Evolutionary conservation across 2,888 invertebrate genomes (phyloP).

Genomic region (Sympetrum striolatum): DNA sequence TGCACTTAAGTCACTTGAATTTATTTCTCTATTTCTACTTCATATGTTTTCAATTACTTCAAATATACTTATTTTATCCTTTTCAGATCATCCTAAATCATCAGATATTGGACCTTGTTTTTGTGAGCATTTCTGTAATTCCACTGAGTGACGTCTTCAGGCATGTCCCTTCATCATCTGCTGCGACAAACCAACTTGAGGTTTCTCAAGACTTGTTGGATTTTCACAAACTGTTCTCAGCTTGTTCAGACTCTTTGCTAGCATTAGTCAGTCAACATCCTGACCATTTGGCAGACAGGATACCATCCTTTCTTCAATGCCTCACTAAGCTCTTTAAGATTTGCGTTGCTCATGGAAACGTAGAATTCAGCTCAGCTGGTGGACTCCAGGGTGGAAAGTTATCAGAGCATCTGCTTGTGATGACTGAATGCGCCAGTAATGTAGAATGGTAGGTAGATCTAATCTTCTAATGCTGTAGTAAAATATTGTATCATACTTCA

Average conservation of each 20-base stretch:
- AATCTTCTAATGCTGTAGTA: no score
- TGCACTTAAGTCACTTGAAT: no score
- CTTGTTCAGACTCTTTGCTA: not conserved
- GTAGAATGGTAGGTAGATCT: not conserved
- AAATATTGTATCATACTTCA: no score
- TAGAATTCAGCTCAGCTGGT: not conserved
- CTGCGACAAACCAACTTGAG: no score
- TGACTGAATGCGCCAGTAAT: constrained; percentile 2
- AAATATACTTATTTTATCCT: not conserved
- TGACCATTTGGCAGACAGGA: not conserved
- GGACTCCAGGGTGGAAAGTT: constrained; percentile 13
- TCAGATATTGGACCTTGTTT: not conserved
- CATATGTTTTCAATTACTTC: no score
- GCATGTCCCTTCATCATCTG: not conserved
- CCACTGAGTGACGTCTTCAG: not conserved
- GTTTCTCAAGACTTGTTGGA: not conserved
- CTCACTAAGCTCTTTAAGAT: not conserved
- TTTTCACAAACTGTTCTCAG: not conserved
- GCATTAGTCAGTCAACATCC: not conserved
- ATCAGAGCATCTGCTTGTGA: not conserved
- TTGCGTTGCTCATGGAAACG: not conserved
- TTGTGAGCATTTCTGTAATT: not conserved
- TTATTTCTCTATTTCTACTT: not conserved
- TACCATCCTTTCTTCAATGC: not conserved
- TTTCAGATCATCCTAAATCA: not conserved